These are phyloP conservation scores for Coenonympha glycerion DNA, from an alignment of 2,888 invertebrate species.

Conservation along the genomic window DNA sequence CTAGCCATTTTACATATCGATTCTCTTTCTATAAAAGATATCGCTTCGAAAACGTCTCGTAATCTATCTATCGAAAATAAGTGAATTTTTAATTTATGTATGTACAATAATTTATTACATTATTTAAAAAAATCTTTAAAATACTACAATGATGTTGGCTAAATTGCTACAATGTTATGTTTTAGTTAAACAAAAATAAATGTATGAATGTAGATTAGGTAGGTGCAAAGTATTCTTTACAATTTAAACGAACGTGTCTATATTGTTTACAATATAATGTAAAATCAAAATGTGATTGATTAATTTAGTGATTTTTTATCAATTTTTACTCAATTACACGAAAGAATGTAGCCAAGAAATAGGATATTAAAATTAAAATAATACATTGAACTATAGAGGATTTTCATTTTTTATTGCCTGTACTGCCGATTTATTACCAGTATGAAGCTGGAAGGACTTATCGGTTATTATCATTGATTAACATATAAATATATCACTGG, in stretches of 20 bases:
- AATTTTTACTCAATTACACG: slow-evolving; percentile 47
- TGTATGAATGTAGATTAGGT: slow-evolving; percentile 24
- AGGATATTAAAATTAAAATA: slow-evolving; percentile 35
- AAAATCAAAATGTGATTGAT: slow-evolving; percentile 31
- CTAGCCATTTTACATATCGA: no score
- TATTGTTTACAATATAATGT: slow-evolving; percentile 27
- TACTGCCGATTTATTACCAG: no score
- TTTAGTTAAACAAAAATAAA: slow-evolving; percentile 14
- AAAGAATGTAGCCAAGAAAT: slow-evolving; percentile 38
- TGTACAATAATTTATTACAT: neutral
- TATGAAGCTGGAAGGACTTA: no score
- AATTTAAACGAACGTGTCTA: slow-evolving; percentile 8
- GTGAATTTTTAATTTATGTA: neutral
- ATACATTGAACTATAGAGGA: slow-evolving; percentile 10
- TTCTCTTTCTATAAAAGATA: no score
- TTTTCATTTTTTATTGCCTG: slow-evolving; percentile 27
- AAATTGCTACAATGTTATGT: neutral
- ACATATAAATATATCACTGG: no score
- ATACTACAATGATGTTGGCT: slow-evolving; percentile 4
- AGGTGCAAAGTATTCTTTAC: slow-evolving; percentile 31
- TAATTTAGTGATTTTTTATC: slow-evolving; percentile 42
- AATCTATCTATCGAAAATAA: no score
- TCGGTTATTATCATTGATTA: no score
- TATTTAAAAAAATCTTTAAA: neutral
- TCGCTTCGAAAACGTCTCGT: no score